Conservation (phyloP, 2,113 vertebrate species). For the Orcinus orca region DNA sequence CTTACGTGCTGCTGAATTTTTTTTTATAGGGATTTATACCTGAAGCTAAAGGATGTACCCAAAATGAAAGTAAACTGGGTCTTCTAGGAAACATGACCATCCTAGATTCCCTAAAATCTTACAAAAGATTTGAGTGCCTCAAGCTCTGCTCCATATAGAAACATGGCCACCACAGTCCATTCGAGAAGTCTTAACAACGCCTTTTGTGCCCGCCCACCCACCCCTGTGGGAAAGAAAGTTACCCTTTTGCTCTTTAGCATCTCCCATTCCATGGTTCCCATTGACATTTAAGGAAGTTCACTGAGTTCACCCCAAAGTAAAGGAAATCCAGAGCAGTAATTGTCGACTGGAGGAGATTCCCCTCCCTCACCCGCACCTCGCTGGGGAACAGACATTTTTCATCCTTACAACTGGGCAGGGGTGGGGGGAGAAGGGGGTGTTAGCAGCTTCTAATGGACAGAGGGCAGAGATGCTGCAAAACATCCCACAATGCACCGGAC, state of each 20-base stretch:
- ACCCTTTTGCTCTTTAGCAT: not conserved
- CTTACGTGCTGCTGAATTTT: not conserved
- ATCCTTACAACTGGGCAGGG: not conserved
- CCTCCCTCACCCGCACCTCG: not conserved
- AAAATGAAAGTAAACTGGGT: not conserved
- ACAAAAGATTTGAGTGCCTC: not conserved
- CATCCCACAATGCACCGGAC: accelerated
- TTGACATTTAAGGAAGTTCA: not conserved
- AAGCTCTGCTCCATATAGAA: not conserved
- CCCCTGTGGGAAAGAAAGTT: no score
- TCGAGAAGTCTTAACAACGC: not conserved
- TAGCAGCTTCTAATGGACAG: not conserved
- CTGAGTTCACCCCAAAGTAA: not conserved
- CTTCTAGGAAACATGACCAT: not conserved
- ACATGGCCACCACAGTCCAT: not conserved
- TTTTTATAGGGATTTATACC: not conserved
- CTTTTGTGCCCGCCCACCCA: not conserved
- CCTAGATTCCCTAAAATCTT: not conserved
- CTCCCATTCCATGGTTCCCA: not conserved
- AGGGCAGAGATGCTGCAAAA: not conserved
- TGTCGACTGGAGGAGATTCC: not conserved
- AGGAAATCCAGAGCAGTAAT: not conserved
- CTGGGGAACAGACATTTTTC: not conserved
- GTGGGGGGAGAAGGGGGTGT: not conserved
- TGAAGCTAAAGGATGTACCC: not conserved